phyloP scores from a whole-genome alignment of 2,113 vertebrate genomes.

The Oceanites oceanicus region DNA sequence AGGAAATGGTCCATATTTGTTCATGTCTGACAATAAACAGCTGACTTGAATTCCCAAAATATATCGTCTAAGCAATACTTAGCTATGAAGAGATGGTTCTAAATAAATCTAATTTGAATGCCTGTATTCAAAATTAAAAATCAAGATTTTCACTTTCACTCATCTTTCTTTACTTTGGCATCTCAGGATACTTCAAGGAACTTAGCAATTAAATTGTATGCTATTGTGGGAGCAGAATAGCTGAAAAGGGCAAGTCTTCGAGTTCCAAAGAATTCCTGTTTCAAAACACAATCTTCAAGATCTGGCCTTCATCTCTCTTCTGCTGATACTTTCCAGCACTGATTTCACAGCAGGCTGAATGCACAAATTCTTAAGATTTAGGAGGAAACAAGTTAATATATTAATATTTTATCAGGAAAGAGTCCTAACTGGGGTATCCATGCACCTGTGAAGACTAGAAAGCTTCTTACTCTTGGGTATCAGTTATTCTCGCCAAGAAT shows the following conservation, averaged over 20 bases:
- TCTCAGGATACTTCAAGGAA: background rate
- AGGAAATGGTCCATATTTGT: background rate
- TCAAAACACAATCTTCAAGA: background rate
- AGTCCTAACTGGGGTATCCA: background rate
- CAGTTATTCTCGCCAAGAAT: background rate
- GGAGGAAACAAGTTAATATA: background rate
- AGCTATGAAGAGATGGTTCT: background rate
- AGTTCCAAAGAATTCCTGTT: background rate
- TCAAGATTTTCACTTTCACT: background rate
- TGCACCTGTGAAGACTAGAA: background rate
- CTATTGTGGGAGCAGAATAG: background rate
- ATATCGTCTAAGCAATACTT: background rate
- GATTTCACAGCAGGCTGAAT: background rate
- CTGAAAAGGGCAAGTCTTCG: background rate
- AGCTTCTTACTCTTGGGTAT: background rate
- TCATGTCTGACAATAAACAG: background rate
- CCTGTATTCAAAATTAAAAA: background rate
- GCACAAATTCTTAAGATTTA: background rate
- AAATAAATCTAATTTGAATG: slow-evolving; percentile 14
- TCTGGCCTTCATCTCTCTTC: background rate
- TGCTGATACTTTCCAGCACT: background rate
- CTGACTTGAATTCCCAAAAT: slow-evolving; percentile 24
- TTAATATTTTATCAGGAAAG: background rate
- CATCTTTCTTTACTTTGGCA: background rate
- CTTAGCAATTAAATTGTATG: background rate